phyloP scores from a whole-genome alignment of 2,797 vertebrate species.

The Liasis olivaceus region DNA sequence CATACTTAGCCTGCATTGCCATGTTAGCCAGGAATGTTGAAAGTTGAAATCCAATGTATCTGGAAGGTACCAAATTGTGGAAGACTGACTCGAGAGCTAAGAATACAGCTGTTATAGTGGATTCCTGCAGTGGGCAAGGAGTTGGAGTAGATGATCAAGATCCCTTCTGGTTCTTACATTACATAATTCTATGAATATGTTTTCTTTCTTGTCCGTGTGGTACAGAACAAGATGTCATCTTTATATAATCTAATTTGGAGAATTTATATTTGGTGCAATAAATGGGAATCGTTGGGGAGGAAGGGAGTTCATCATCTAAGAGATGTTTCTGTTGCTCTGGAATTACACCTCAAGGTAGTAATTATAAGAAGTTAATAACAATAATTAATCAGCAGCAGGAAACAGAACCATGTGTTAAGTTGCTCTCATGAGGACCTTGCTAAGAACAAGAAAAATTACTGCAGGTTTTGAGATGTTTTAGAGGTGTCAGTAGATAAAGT shows the following conservation, averaged over 20 bases:
- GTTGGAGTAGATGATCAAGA: neutral
- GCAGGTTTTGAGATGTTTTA: slow-evolving; percentile 41
- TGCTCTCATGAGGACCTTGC: slow-evolving; percentile 54
- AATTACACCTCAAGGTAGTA: slow-evolving; percentile 51
- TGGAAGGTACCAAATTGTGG: neutral
- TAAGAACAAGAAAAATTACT: slow-evolving; percentile 54
- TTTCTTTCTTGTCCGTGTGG: neutral
- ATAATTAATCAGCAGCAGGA: slow-evolving; percentile 21
- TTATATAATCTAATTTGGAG: neutral
- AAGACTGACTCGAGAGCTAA: neutral
- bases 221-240: neutral
- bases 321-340: slow-evolving; percentile 33
- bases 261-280: neutral
- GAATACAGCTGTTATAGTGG: neutral
- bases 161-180: neutral
- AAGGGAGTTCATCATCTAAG: neutral
- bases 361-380: slow-evolving; percentile 53
- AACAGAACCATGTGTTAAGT: slow-evolving; percentile 58
- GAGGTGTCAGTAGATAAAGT: slow-evolving; percentile 44
- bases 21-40: neutral
- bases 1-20: neutral
- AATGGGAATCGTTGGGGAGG: neutral
- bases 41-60: neutral
- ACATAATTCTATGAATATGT: neutral
- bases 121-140: neutral